phyloP scores from a whole-genome alignment of 1,140 invertebrate genomes.

The Ostrea denselamellosa region DNA sequence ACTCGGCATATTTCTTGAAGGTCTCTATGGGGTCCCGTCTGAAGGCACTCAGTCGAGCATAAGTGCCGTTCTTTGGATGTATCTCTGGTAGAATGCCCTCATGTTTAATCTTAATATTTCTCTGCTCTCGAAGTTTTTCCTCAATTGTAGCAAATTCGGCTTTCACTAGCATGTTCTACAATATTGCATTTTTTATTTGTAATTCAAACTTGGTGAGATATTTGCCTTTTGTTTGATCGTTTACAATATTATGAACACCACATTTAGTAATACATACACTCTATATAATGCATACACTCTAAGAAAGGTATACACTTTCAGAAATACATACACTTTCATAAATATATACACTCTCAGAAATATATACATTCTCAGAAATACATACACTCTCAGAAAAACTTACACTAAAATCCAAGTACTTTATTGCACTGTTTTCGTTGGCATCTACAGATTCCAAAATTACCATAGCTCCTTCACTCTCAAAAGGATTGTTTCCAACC shows the following conservation, averaged over 20 bases:
- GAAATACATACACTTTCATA: not conserved
- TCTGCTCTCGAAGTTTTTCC: slow-evolving; percentile 55
- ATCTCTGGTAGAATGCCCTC: slow-evolving; percentile 67
- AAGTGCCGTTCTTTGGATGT: slow-evolving; percentile 59
- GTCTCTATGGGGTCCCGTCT: slow-evolving; percentile 59
- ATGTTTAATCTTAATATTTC: slow-evolving; percentile 61
- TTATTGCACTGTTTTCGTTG: slow-evolving; percentile 65
- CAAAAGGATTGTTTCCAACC: slow-evolving; percentile 69
- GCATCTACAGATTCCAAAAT: slow-evolving; percentile 63
- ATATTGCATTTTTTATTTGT: not conserved
- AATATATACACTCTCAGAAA: too few species aligned
- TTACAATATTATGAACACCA: too few species aligned
- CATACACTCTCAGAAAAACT: slow-evolving; percentile 42
- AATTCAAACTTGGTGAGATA: too few species aligned
- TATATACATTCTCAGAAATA: too few species aligned
- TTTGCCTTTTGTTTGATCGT: too few species aligned
- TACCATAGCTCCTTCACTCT: slow-evolving; percentile 64
- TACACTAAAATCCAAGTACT: slow-evolving; percentile 65
- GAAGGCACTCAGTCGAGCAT: slow-evolving; percentile 58
- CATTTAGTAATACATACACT: too few species aligned
- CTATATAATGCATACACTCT: too few species aligned
- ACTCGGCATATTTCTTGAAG: slow-evolving; percentile 56
- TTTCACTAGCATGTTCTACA: slow-evolving; percentile 68
- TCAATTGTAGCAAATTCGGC: slow-evolving; percentile 63
- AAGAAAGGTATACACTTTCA: not conserved